phyloP scores from a whole-genome alignment of 2,113 vertebrate genomes.

The Diglossa brunneiventris region DNA sequence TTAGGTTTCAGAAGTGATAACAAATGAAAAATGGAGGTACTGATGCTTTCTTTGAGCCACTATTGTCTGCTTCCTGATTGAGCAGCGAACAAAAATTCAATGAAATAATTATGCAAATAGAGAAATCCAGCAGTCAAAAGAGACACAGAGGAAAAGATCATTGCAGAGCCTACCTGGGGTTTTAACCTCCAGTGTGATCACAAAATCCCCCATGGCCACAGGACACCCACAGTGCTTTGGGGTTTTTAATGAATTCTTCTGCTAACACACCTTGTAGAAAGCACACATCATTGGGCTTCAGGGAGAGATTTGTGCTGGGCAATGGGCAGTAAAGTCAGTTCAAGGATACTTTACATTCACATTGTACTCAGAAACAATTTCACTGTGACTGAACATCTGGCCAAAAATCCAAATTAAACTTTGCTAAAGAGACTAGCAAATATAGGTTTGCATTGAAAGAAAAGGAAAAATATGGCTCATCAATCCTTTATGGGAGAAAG shows the following conservation, averaged over 20 bases:
- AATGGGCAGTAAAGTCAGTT: not conserved
- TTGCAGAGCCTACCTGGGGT: not conserved
- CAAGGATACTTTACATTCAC: not conserved
- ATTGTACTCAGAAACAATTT: not conserved
- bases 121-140: not conserved
- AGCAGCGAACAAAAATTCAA: not conserved
- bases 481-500: not conserved
- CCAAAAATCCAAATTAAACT: not conserved
- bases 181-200: not conserved
- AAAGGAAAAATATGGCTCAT: not conserved
- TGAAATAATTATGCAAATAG: not conserved
- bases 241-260: not conserved
- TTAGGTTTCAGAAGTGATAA: not conserved
- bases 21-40: not conserved
- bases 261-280: not conserved
- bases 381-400: not conserved
- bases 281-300: not conserved
- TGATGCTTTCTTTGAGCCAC: not conserved
- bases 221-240: rapidly evolving
- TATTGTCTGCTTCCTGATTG: not conserved
- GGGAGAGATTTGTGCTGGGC: not conserved
- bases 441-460: not conserved
- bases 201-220: not conserved
- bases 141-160: not conserved
- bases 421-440: not conserved